These are phyloP conservation scores for Anguilla obscura DNA, from an alignment of 2,797 vertebrate genomes.

Conservation along the genomic window DNA sequence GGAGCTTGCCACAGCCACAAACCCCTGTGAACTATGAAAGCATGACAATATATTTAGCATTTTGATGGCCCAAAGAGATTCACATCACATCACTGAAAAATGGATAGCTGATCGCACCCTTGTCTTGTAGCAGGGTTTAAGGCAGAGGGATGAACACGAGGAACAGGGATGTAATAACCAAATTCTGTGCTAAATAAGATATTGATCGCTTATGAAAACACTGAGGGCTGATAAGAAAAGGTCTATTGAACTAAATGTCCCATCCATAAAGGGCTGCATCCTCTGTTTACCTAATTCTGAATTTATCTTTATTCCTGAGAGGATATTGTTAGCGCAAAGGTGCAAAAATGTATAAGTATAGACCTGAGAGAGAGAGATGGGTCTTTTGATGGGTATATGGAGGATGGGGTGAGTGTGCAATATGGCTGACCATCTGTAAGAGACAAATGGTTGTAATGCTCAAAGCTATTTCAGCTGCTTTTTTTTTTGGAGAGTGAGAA, in stretches of 20 bases:
- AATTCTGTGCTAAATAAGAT: background rate
- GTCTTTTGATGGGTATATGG: background rate
- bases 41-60: conserved; percentile 1
- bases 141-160: background rate
- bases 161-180: background rate
- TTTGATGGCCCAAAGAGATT: conserved; percentile 16
- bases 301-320: background rate
- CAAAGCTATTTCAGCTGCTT: conserved; percentile 40
- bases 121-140: background rate
- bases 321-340: background rate
- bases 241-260: background rate
- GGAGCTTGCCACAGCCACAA: conserved; percentile 27
- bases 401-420: background rate
- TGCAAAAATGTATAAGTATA: background rate
- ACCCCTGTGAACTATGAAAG: background rate
- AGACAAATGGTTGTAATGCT: conserved; percentile 27
- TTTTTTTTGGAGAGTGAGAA: conserved; percentile 43
- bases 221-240: conserved; percentile 9
- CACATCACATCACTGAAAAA: conserved; percentile 1
- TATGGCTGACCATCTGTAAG: background rate
- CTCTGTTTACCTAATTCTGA: background rate
- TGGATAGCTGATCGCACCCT: background rate
- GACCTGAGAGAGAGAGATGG: background rate
- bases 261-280: background rate
- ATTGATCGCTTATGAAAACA: conserved; percentile 25